These are phyloP conservation scores for Dolichopus griseipennis DNA, from an alignment of 2,888 invertebrate genomes.

Conservation along the genomic window DNA sequence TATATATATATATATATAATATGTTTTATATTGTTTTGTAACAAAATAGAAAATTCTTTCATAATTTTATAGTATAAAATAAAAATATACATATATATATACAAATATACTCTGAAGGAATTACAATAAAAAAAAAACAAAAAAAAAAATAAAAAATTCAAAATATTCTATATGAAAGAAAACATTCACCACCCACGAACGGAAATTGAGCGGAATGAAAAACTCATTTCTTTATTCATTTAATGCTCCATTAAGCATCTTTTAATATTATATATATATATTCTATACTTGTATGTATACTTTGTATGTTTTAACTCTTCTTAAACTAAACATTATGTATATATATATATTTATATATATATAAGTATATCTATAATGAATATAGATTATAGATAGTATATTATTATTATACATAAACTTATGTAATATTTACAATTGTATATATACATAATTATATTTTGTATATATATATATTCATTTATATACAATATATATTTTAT, in stretches of 20 bases:
- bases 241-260: constrained; percentile 6
- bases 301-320: no score
- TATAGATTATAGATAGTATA: no score
- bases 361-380: neutral
- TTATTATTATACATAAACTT: no score
- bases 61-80: neutral
- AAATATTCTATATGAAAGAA: no score
- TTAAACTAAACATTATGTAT: neutral
- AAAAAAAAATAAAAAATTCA: neutral
- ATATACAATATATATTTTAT: no score
- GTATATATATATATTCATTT: no score
- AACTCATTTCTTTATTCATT: constrained; percentile 6
- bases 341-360: neutral
- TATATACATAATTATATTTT: no score
- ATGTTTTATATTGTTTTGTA: neutral
- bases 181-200: neutral
- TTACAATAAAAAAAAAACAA: neutral
- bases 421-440: no score
- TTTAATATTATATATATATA: neutral
- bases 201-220: constrained; percentile 6
- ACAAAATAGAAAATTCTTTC: neutral
- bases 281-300: neutral
- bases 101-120: no score
- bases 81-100: no score
- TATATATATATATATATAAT: neutral